These are phyloP conservation scores for Hephaestus fuliginosus DNA, from an alignment of 2,797 vertebrate species.

Conservation along the genomic window DNA sequence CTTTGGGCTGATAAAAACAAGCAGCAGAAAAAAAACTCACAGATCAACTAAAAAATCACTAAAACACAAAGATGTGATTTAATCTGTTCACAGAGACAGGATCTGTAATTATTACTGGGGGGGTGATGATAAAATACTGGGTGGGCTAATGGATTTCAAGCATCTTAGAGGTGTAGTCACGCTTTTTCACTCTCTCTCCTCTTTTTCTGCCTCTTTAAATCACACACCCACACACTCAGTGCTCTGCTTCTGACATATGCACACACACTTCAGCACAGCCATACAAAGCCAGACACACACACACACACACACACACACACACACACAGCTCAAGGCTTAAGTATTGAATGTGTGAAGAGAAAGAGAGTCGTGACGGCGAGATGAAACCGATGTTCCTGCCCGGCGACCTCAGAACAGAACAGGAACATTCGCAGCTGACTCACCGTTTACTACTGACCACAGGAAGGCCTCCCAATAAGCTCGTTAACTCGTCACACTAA, in stretches of 20 bases:
- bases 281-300: neutral
- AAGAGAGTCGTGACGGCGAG: conserved; percentile 60
- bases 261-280: neutral
- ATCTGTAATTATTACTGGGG: too few relatives aligned
- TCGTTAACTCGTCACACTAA: neutral
- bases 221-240: conserved; percentile 44
- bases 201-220: neutral
- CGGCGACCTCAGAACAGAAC: neutral
- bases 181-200: neutral
- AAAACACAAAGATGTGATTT: too few relatives aligned
- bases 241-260: conserved; percentile 13
- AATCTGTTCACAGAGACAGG: too few relatives aligned
- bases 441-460: neutral
- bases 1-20: too few relatives aligned
- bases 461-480: neutral
- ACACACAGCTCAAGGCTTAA: conserved; percentile 54
- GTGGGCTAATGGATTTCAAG: neutral
- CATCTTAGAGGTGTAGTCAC: neutral
- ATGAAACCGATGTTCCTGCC: conserved; percentile 36
- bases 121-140: neutral
- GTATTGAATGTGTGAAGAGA: conserved; percentile 10
- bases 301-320: conserved; percentile 5
- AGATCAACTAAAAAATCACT: too few relatives aligned
- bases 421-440: conserved; percentile 3
- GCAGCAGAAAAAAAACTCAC: too few relatives aligned